A percentile compares a stretch with the other conserved stretches of the same genome.
Conservation (phyloP, 2,113 vertebrate species). For the Percopsis transmontana region DNA sequence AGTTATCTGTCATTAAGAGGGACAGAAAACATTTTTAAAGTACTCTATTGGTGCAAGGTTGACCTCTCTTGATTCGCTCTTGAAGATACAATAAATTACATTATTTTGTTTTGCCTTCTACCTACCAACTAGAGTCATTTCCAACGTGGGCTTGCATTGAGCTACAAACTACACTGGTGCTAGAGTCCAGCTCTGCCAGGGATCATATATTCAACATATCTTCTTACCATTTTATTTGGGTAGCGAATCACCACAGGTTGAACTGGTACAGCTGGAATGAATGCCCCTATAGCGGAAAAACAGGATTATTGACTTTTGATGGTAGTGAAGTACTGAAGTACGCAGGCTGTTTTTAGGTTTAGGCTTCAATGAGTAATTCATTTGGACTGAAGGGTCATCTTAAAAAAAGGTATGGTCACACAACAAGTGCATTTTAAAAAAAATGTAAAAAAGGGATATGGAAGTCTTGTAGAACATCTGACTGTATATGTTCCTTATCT, state of each 20-base stretch:
- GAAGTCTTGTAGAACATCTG: background rate
- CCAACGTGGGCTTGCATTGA: background rate
- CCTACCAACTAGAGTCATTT: too few relatives aligned
- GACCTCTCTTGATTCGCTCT: too few relatives aligned
- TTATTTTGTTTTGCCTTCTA: too few relatives aligned
- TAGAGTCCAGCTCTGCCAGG: background rate
- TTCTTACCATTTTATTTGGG: constrained; percentile 90
- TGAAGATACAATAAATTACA: too few relatives aligned
- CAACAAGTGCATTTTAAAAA: background rate
- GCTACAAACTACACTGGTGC: background rate
- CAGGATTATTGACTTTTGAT: background rate
- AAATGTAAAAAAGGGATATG: background rate
- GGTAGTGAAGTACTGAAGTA: too few relatives aligned
- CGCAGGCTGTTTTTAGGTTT: too few relatives aligned
- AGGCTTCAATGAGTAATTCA: background rate
- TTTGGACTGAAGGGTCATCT: background rate
- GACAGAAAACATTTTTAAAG: too few relatives aligned
- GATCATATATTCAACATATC: background rate
- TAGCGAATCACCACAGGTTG: constrained; percentile 95
- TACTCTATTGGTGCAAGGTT: too few relatives aligned
- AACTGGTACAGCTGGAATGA: constrained; percentile 95
- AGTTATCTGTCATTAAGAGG: too few relatives aligned
- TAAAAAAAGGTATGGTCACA: background rate
- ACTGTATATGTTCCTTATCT: too few relatives aligned
- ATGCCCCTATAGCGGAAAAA: constrained; percentile 81